Conservation (phyloP, 2,797 vertebrate species). For the Perodicticus potto region DNA sequence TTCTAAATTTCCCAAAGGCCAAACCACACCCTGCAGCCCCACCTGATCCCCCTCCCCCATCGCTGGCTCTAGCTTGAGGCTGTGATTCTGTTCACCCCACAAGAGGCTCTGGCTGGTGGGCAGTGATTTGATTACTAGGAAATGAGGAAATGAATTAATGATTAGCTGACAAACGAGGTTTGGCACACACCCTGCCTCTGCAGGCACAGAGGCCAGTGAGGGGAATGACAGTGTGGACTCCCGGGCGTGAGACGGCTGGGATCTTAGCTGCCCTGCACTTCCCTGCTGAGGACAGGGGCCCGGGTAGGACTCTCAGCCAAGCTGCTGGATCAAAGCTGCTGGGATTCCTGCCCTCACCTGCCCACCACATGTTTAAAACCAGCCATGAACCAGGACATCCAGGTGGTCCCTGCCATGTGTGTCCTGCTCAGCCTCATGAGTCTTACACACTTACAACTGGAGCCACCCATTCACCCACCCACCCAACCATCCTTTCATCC, state of each 20-base stretch:
- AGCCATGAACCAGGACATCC: neutral
- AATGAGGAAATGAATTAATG: neutral
- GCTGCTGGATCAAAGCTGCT: accelerated
- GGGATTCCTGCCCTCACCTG: accelerated
- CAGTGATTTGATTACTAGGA: neutral
- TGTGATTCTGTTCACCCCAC: neutral
- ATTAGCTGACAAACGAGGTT: neutral
- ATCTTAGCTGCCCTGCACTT: accelerated
- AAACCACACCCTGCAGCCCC: neutral
- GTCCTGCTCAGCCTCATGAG: accelerated
- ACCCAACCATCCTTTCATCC: too few species aligned
- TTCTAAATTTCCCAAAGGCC: neutral
- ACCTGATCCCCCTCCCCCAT: neutral
- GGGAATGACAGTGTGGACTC: neutral
- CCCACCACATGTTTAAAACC: neutral
- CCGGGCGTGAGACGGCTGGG: accelerated
- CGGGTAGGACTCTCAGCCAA: neutral
- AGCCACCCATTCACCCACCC: neutral
- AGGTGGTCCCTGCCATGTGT: neutral
- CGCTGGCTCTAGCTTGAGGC: too few species aligned
- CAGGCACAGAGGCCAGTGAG: neutral
- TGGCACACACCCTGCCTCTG: neutral
- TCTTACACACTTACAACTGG: neutral
- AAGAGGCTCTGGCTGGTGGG: neutral
- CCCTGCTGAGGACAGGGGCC: neutral